phyloP scores from a whole-genome alignment of 2,113 vertebrate species.

The Acrocephalus kingi region DNA sequence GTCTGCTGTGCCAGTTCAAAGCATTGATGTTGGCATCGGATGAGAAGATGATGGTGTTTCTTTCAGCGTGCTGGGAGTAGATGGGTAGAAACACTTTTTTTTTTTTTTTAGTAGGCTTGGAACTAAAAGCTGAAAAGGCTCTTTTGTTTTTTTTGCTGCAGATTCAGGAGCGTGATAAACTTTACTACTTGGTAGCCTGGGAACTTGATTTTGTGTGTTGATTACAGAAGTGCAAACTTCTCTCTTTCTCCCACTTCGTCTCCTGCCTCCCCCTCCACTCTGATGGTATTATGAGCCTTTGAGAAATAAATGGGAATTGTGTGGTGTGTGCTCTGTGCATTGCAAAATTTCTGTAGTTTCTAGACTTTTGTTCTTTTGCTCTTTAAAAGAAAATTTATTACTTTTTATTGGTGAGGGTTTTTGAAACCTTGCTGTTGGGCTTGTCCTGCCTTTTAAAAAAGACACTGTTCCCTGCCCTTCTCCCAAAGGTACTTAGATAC shows the following conservation, averaged over 20 bases:
- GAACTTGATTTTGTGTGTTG: constrained; percentile 40
- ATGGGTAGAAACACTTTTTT: neutral
- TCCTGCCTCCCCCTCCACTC: neutral
- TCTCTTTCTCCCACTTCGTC: neutral
- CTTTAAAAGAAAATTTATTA: neutral
- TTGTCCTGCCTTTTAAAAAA: neutral
- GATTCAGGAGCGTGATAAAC: constrained; percentile 53
- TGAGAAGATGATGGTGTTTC: constrained; percentile 16
- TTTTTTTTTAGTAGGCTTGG: neutral
- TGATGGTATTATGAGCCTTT: neutral
- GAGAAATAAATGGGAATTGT: neutral
- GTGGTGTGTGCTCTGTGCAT: neutral
- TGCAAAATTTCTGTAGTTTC: neutral
- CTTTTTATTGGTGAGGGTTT: neutral
- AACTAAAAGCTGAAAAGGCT: constrained; percentile 25
- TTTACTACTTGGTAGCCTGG: constrained; percentile 58
- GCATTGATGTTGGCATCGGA: neutral
- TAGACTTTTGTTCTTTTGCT: neutral
- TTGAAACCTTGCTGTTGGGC: neutral
- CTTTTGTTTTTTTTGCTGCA: constrained; percentile 49
- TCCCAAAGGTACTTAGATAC: neutral
- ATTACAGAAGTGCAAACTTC: neutral
- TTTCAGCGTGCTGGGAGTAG: constrained; percentile 1
- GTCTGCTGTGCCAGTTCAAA: neutral
- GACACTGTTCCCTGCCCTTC: neutral